These are phyloP conservation scores for Cydia amplana DNA, from an alignment of 1,140 invertebrate species.

Conservation along the genomic window DNA sequence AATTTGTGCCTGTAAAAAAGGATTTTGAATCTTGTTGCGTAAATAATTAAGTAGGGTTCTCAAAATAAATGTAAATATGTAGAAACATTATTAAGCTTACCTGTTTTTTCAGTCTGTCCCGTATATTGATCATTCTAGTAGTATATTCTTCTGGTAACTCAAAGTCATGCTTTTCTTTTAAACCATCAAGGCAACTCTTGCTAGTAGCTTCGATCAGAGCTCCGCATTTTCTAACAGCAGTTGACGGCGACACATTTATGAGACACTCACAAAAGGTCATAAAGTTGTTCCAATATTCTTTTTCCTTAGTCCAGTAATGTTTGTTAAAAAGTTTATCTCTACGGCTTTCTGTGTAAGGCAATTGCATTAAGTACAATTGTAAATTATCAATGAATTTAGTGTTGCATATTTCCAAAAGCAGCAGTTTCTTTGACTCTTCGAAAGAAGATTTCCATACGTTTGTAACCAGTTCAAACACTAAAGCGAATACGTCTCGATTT, in stretches of 20 bases:
- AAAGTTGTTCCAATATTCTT: conserved; percentile 70
- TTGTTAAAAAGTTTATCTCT: conserved; percentile 54
- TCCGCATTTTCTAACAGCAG: conserved; percentile 58
- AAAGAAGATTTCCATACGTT: conserved; percentile 66
- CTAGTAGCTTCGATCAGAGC: conserved; percentile 62
- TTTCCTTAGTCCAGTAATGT: conserved; percentile 67
- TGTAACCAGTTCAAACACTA: conserved; percentile 58
- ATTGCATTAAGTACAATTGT: conserved; percentile 58
- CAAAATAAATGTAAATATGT: too few species aligned
- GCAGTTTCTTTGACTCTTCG: conserved; percentile 57
- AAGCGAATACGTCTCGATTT: conserved; percentile 50
- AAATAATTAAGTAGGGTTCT: too few species aligned
- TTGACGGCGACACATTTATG: conserved; percentile 62
- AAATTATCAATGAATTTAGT: conserved; percentile 62
- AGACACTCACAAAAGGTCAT: conserved; percentile 60
- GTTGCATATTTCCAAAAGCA: conserved; percentile 65
- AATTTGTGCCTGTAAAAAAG: conserved; percentile 2
- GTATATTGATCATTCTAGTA: conserved; percentile 52
- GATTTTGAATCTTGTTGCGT: too few species aligned
- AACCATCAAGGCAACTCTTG: conserved; percentile 56
- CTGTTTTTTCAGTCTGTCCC: conserved; percentile 51
- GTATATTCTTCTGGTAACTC: conserved; percentile 56
- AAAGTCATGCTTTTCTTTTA: conserved; percentile 61
- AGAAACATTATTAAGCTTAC: conserved; percentile 16
- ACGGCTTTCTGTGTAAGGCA: conserved; percentile 57